Conservation (phyloP, 2,113 vertebrate species). For the Bombycilla garrulus region DNA sequence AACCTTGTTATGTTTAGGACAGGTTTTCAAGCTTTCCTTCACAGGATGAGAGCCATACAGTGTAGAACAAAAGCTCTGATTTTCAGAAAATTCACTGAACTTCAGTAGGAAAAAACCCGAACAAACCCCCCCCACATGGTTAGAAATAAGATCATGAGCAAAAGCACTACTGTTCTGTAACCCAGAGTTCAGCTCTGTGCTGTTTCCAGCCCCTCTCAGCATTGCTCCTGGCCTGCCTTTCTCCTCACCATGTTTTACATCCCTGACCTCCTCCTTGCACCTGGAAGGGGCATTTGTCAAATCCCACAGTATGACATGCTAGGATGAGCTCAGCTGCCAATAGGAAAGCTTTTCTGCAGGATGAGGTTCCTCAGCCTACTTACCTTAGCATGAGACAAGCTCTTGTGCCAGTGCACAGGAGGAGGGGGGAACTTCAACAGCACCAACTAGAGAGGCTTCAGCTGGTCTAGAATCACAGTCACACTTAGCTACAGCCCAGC, state of each 20-base stretch:
- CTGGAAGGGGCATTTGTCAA: not conserved
- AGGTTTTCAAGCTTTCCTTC: not conserved
- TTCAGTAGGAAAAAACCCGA: not conserved
- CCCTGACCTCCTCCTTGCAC: not conserved
- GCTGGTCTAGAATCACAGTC: not conserved
- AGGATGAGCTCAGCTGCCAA: not conserved
- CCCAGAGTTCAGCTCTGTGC: not conserved
- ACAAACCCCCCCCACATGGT: not conserved
- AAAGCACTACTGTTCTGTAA: conserved; percentile 4
- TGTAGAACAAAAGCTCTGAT: not conserved
- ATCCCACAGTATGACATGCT: not conserved
- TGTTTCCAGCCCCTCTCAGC: not conserved
- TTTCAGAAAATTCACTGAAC: not conserved
- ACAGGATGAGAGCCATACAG: not conserved
- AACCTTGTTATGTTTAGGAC: not conserved
- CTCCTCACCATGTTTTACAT: not conserved
- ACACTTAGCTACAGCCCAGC: not conserved
- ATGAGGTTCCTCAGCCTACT: not conserved
- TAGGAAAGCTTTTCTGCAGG: not conserved
- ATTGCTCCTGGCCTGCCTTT: not conserved
- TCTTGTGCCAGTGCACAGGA: not conserved
- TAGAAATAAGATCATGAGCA: not conserved
- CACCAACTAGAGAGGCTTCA: not conserved
- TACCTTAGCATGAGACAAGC: not conserved
- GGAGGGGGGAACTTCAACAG: not conserved